phyloP scores from a whole-genome alignment of 2,113 vertebrate genomes.

The Passerina amoena region DNA sequence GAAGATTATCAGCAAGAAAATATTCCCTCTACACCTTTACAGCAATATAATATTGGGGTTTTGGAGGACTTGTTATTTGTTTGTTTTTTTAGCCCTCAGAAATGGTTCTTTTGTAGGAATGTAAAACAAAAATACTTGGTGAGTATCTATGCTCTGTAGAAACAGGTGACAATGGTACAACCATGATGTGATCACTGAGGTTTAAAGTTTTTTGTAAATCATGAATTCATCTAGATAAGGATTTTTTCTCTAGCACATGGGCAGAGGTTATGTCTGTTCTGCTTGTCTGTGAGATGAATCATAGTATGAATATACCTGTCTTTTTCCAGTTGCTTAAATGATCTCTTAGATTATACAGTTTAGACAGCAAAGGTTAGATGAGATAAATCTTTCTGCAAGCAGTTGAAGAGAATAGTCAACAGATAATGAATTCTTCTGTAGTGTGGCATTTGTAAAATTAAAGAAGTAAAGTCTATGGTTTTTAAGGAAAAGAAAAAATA shows the following conservation, averaged over 20 bases:
- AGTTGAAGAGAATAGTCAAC: neutral
- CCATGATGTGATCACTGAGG: neutral
- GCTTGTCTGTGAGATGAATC: neutral
- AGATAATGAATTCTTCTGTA: neutral
- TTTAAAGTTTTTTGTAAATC: neutral
- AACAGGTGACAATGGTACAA: neutral
- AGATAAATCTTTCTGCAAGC: neutral
- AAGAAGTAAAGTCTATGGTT: neutral
- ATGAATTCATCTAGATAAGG: neutral
- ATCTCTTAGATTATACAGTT: neutral
- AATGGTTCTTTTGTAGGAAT: neutral
- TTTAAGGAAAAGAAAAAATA: neutral
- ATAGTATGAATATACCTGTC: neutral
- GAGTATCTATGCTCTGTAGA: neutral
- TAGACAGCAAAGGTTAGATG: neutral
- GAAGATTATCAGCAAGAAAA: neutral
- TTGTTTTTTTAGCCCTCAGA: fast-evolving
- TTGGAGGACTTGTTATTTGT: neutral
- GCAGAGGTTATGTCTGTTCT: neutral
- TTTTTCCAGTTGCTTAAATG: neutral
- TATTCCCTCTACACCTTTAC: neutral
- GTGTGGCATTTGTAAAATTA: neutral
- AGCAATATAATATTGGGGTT: neutral
- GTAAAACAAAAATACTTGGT: neutral
- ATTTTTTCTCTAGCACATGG: neutral